A percentile compares a stretch with the other conserved stretches of the same genome.
Evolutionary conservation across 1,140 invertebrate genomes (phyloP).

Genomic region (Ladona fulva): DNA sequence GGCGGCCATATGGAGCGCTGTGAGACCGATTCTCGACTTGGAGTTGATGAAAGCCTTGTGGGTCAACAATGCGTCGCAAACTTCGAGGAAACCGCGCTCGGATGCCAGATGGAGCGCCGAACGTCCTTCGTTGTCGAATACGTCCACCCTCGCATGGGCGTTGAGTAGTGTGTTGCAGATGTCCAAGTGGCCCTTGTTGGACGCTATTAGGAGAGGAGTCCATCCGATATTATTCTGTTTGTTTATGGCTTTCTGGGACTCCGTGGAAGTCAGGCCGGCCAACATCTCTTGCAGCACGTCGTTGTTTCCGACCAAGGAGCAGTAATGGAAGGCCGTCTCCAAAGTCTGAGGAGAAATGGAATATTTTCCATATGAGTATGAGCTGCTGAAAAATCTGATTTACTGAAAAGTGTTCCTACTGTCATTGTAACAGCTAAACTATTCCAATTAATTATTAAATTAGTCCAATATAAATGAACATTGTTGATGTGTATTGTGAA

Average conservation of each 20-base stretch:
- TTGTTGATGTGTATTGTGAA: no score
- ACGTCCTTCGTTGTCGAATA: constrained; percentile 93
- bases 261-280: constrained; percentile 70
- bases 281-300: constrained; percentile 91
- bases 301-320: constrained; percentile 90
- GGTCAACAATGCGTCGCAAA: constrained; percentile 88
- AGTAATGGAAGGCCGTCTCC: constrained; percentile 93
- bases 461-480: no score
- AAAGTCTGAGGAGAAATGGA: constrained; percentile 46
- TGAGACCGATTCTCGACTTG: constrained; percentile 75
- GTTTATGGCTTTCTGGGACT: constrained; percentile 88
- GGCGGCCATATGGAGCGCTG: constrained; percentile 79
- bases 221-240: constrained; percentile 84
- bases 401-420: no score
- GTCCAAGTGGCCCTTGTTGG: constrained; percentile 44
- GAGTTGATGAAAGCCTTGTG: constrained; percentile 98
- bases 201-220: constrained; percentile 92
- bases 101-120: constrained; percentile 92
- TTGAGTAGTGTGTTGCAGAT: constrained; percentile 63
- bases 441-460: no score
- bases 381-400: no score
- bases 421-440: no score
- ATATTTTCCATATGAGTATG: no score
- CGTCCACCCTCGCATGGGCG: constrained; percentile 94
- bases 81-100: constrained; percentile 83